Evolutionary conservation across 2,888 invertebrate genomes (phyloP), one percentile per base, ranked within the genome.

Genomic region (Caenorhabditis sinica): DNA sequence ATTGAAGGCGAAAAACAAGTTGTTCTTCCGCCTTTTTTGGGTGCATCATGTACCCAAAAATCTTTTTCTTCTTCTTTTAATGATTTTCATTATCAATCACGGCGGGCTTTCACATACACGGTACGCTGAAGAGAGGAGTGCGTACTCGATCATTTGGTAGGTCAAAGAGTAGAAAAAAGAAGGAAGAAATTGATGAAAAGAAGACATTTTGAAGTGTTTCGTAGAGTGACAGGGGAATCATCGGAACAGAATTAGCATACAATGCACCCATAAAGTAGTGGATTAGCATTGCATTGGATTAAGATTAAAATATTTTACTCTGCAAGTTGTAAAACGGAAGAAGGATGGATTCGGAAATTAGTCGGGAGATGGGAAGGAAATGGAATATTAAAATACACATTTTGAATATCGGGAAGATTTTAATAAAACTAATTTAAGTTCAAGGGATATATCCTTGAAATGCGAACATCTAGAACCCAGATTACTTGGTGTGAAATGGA

Each of bases 191-290:
- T 28, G n/a, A 23, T 51, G 53, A 23, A 33, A 43, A 28, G 28
- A 15, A 15, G 56, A 63, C 33, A 33, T 23, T 17, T 40, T 28
- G 69, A 69, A 65, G 69, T 69, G 69, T 69, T 69, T 68, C 68
- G 68, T 20, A 53, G 40, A 40, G n/a, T n/a, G n/a, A n/a, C n/a
- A n/a, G 51, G 30, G 28, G 49, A 53, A 77, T 51, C 77, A 77
- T 61, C 63, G 77, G 60, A 72, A 79, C 79, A 79, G 43, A 61
- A 71, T 79, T 72, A 71, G 71, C 71, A 72, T 65, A 71, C 63
- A 72, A 53, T 79, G 79, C 69, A 63, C 69, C 65, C 51, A 60
- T 2, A 51, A 74, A 25, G n/a, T 25, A 74, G 63, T 30, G 56
- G 75, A 75, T 75, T 65, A 65, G 53, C 43, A 58, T 65, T 66